phyloP scores from a whole-genome alignment of 2,113 vertebrate genomes.

The Cephalopterus ornatus region DNA sequence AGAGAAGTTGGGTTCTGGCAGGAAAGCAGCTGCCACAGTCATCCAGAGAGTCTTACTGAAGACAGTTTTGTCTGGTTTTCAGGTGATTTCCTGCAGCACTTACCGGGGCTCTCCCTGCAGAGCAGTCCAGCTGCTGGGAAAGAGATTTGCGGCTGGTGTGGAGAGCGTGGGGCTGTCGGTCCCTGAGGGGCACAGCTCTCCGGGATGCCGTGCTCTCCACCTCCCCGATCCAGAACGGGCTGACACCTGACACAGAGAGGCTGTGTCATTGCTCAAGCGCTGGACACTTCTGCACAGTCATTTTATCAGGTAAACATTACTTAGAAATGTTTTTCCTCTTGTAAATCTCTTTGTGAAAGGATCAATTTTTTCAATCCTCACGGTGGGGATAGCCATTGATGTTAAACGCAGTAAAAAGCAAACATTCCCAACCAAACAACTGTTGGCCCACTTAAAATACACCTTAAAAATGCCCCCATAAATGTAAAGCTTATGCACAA shows the following conservation, averaged over 20 bases:
- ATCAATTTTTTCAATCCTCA: neutral
- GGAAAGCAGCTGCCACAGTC: no score
- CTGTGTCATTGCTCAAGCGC: fast-evolving
- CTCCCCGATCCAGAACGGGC: slow-evolving; percentile 79
- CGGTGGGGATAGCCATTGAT: neutral
- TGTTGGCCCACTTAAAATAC: neutral
- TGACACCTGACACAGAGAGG: slow-evolving; percentile 70
- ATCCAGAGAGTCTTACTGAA: neutral
- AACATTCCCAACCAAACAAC: neutral
- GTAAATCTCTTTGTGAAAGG: neutral
- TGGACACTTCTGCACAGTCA: fast-evolving
- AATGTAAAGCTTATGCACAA: neutral
- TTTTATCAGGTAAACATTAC: neutral
- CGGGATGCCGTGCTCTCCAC: slow-evolving; percentile 62
- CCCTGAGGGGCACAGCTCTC: slow-evolving; percentile 31
- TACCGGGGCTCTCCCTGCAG: slow-evolving; percentile 69
- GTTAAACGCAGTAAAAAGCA: neutral
- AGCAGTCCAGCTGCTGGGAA: slow-evolving; percentile 88
- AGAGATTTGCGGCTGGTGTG: slow-evolving; percentile 84
- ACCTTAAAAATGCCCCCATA: neutral
- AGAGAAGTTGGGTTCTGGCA: neutral
- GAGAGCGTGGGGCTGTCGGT: slow-evolving; percentile 58
- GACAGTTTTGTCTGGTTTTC: fast-evolving
- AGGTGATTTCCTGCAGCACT: neutral
- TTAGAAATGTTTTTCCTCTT: neutral